Base-by-base conservation (phyloP, 1,140 invertebrate genomes). In the Lasioglossum baleicum region DNA sequence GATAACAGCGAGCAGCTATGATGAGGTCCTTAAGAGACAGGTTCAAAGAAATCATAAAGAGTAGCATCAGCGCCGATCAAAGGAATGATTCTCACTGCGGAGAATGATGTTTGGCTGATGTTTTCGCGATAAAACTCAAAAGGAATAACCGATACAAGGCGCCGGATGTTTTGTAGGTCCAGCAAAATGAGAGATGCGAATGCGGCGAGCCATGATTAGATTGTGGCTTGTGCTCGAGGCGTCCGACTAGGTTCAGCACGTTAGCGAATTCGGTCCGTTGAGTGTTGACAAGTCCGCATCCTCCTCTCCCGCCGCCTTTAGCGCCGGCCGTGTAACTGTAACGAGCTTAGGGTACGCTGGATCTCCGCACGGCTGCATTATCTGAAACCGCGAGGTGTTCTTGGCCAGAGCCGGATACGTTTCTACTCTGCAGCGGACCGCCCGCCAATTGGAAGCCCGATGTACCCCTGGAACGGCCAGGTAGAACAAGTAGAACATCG, bases 181-280 rank as follows among this genome's bases (percentile, higher is more conserved):
- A 44, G 76, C 65, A 89, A 88, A 90, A 90, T 90, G 78, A 84
- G 81, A 87, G 82, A 88, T 88, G 84, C 86, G 88, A 90, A 89
- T 91, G 89, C 87, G 91, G 90, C 88, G 82, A 83, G 86, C 90
- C 90, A 87, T 88, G 89, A 92, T 92, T 90, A 90, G 88, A 91
- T 91, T 91, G 90, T 80, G 89, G 90, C 84, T 86, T 89, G 90
- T 90, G 87, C 85, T 87, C 68, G 84, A 88, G 89, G 85, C 88
- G 83, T 90, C 87, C 83, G 86, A 88, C 85, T 88, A 89, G 85
- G 87, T 89, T 89, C 88, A 90, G 86, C 88, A 83, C 89, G 89
- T 91, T 90, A 90, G 89, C 85, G 87, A 90, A 90, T 90, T 89
- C 88, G 83, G 88, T 90, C 75, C 81, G 88, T 90, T 90, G 89